Percentiles rank a stretch among this genome's conserved stretches.
Conservation (phyloP, 2,797 vertebrate species). For the Pangasius mekongensis region DNA sequence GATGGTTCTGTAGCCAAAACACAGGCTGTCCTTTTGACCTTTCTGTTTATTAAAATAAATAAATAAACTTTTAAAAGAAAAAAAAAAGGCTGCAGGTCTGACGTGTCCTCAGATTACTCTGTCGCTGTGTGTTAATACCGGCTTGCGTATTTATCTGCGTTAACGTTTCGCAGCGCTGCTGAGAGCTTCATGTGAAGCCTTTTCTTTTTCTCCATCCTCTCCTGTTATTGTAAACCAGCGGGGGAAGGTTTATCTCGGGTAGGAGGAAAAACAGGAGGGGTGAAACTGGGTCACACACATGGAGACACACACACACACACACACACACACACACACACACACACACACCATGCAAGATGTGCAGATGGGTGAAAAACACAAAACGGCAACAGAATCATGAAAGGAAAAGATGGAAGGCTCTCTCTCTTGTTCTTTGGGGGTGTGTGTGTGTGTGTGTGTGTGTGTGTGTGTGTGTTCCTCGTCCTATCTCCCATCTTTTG, state of each 20-base stretch:
- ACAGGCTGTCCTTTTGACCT: background rate
- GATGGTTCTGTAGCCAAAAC: background rate
- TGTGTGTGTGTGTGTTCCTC: slow-evolving; percentile 5
- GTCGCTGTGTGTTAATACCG: background rate
- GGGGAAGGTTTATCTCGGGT: slow-evolving; percentile 60
- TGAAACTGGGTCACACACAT: slow-evolving; percentile 75
- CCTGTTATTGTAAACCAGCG: slow-evolving; percentile 33
- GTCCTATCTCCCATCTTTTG: background rate
- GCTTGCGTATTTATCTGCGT: background rate
- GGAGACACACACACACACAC: slow-evolving; percentile 55
- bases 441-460: slow-evolving; percentile 10
- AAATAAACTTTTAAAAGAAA: no score
- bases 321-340: slow-evolving; percentile 59
- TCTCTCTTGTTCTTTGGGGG: slow-evolving; percentile 14
- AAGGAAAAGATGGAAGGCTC: slow-evolving; percentile 25
- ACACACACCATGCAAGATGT: slow-evolving; percentile 68
- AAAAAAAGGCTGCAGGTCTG: background rate
- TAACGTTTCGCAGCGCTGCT: background rate
- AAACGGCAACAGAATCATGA: slow-evolving; percentile 66
- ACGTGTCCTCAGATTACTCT: background rate
- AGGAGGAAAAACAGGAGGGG: slow-evolving; percentile 57
- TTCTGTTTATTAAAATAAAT: background rate
- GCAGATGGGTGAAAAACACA: slow-evolving; percentile 70
- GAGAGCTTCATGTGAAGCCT: slow-evolving; percentile 5
- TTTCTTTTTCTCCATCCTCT: slow-evolving; percentile 12